Evolutionary conservation across 2,113 vertebrate species (phyloP), one percentile per base, ranked within the genome.

Genomic region (Poecile atricapillus): DNA sequence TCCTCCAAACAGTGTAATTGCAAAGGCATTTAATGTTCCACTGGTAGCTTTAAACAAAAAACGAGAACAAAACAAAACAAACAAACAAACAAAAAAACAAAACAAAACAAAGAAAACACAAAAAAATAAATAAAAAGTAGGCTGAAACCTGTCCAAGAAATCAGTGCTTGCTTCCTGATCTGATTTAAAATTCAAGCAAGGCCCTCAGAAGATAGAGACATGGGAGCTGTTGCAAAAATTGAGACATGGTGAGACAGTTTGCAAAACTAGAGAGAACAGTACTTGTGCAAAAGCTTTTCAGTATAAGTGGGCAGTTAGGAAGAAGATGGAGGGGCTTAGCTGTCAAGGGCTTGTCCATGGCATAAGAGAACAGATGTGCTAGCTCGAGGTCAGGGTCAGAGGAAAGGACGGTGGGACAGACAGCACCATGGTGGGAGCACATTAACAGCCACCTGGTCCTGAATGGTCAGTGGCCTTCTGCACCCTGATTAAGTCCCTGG

Each of bases 381-480:
- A 74, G 5, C 3, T 39, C 2, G 5, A 52, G 5, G 6, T 74
- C 37, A 62, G 14, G 8, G 6, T 35, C 16, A 21, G 35, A 58
- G 21, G 7, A 37, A 2, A 6, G 22, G 21, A 43, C 1, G 1
- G n/a, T 46, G 41, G 60, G 23, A 73, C 2, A 20, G 7, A 39
- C 23, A 27, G 41, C 17, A 16, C 11, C 1, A 3, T 20, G 15
- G 4, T 62, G 11, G 18, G 7, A 76, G 13, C 0, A 0, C 2
- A 1, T 35, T 33, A 52, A 13, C 10, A 46, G 4, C 11, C 8
- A 16, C 7, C 11, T n/a, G 15, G 10, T 25, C 10, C 1, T 14
- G 37, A 8, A 10, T 3, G 2, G 24, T 12, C 31, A 41, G 22
- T 16, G 19, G 22, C 2, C 11, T 83, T 79, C 71, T 70, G 33